A percentile compares a stretch with the other conserved stretches of the same genome.
phyloP scores from a whole-genome alignment of 2,797 vertebrate species.

The Propithecus perrieri region DNA sequence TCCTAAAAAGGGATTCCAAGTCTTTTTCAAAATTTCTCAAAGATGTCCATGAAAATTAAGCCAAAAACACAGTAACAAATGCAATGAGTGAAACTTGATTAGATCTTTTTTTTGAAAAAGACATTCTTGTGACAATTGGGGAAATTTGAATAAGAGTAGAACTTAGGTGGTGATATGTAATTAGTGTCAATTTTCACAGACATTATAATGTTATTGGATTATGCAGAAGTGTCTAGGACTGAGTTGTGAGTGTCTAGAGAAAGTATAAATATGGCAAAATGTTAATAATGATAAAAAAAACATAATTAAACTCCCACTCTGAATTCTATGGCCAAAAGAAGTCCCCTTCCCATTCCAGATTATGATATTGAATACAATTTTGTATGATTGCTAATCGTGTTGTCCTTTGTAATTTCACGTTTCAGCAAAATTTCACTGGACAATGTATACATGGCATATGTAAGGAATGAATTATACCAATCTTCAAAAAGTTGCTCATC shows the following conservation, averaged over 20 bases:
- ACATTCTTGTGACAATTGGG: not conserved
- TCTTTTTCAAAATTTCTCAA: not conserved
- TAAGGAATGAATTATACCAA: not conserved
- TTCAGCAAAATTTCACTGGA: not conserved
- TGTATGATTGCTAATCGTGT: not conserved
- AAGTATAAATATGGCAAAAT: not conserved
- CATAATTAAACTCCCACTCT: not conserved
- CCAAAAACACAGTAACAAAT: not conserved
- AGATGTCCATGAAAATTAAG: not conserved
- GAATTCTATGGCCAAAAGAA: not conserved
- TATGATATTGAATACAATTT: not conserved
- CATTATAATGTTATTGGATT: not conserved
- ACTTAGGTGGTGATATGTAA: not conserved
- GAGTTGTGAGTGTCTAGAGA: not conserved
- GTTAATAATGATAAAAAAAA: not conserved
- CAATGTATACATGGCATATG: not conserved
- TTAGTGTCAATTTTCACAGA: not conserved
- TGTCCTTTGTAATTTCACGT: not conserved
- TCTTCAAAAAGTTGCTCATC: not conserved
- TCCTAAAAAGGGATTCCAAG: not conserved
- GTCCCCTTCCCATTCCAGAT: not conserved
- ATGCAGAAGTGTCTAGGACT: not conserved
- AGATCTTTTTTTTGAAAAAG: not conserved
- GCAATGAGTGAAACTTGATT: not conserved
- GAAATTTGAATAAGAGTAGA: not conserved